Evolutionary conservation across 2,888 invertebrate species (phyloP).

Genomic region (Chrysotoxum bicinctum): DNA sequence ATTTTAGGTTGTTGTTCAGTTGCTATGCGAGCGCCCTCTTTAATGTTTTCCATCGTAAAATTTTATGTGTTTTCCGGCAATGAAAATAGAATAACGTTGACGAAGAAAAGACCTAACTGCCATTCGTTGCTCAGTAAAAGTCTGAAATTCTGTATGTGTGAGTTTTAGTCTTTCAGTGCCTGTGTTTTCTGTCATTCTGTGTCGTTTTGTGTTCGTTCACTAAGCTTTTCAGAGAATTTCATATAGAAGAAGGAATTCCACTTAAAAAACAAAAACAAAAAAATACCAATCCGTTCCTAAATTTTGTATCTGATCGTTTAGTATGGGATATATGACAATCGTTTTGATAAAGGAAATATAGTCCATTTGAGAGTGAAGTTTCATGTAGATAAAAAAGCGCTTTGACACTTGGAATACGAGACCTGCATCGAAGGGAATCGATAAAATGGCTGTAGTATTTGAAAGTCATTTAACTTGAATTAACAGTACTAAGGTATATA

Average conservation of each 20-base stretch:
- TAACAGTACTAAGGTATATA: background rate
- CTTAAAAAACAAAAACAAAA: background rate
- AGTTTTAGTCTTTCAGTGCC: background rate
- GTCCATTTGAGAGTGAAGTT: conserved; percentile 10
- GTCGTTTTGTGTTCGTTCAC: background rate
- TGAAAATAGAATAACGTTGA: conserved; percentile 74
- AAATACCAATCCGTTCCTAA: background rate
- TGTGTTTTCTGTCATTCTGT: background rate
- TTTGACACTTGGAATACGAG: conserved; percentile 2
- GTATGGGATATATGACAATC: conserved; percentile 11
- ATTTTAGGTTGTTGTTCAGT: conserved; percentile 48
- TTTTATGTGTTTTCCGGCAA: conserved; percentile 81
- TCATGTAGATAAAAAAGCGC: background rate
- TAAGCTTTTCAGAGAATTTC: conserved; percentile 4
- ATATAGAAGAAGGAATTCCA: background rate
- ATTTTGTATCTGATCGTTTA: conserved; percentile 15
- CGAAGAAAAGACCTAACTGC: conserved; percentile 25
- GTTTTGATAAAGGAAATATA: conserved; percentile 12
- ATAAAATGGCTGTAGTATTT: background rate
- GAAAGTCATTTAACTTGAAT: background rate
- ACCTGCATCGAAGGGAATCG: background rate
- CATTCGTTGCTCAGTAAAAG: conserved; percentile 11
- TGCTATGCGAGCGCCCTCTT: conserved; percentile 75
- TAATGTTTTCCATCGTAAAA: conserved; percentile 80
- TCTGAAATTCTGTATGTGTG: background rate